phyloP scores from a whole-genome alignment of 2,113 vertebrate genomes.

The Dryoscopus gambensis region DNA sequence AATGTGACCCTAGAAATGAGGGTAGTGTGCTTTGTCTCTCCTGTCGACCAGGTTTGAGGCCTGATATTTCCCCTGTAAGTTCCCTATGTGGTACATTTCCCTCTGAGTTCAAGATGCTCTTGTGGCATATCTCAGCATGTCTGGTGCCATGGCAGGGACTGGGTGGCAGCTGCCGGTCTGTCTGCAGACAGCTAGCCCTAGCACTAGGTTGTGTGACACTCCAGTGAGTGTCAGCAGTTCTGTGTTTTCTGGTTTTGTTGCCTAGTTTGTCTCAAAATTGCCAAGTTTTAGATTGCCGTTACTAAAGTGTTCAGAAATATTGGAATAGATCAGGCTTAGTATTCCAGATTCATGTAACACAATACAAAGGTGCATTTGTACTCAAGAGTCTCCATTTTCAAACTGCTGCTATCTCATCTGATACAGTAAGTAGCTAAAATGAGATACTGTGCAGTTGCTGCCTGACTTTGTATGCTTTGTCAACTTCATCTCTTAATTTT shows the following conservation, averaged over 20 bases:
- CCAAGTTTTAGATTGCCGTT: not conserved
- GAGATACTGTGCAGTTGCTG: not conserved
- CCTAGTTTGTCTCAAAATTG: not conserved
- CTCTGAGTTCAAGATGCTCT: not conserved
- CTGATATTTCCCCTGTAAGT: not conserved
- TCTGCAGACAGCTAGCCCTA: not conserved
- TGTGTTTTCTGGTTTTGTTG: not conserved
- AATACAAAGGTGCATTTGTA: not conserved
- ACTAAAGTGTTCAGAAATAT: not conserved
- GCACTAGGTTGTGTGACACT: not conserved
- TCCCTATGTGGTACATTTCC: not conserved
- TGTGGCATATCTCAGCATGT: not conserved
- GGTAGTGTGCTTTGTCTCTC: not conserved
- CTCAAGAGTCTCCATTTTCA: not conserved
- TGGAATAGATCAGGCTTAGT: not conserved
- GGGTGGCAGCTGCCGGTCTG: not conserved
- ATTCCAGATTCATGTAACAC: not conserved
- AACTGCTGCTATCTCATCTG: not conserved
- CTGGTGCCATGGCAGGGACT: not conserved
- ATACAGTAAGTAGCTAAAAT: not conserved
- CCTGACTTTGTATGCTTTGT: not conserved
- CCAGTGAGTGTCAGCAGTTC: not conserved
- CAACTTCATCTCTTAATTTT: not conserved
- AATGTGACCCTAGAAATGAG: not conserved
- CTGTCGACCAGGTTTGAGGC: not conserved